Conservation (phyloP, 2,113 vertebrate species). For the Synchiropus splendidus region DNA sequence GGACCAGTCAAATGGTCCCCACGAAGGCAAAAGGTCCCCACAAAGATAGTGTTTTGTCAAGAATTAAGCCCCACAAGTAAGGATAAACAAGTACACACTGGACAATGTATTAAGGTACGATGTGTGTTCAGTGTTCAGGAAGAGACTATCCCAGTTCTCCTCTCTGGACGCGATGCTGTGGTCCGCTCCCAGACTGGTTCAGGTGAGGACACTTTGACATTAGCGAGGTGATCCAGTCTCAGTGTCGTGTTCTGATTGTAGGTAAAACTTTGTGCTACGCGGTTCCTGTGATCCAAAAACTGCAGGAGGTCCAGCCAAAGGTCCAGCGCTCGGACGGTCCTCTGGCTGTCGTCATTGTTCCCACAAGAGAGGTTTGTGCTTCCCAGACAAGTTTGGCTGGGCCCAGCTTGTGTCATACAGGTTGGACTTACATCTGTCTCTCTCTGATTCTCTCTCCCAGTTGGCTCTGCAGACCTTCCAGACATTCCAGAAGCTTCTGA, state of each 20-base stretch:
- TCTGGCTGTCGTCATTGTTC: constrained; percentile 83
- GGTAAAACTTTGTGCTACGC: constrained; percentile 93
- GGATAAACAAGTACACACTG: neutral
- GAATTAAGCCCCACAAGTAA: too few species aligned
- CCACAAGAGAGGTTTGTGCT: constrained; percentile 84
- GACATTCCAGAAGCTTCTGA: constrained; percentile 78
- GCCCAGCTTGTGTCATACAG: too few species aligned
- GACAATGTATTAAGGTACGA: too few species aligned
- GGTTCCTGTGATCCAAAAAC: constrained; percentile 82
- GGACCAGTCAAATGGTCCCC: too few species aligned
- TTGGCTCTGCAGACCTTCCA: constrained; percentile 87
- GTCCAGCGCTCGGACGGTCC: constrained; percentile 85
- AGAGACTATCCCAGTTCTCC: constrained; percentile 75
- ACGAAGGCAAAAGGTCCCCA: too few species aligned
- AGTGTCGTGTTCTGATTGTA: constrained; percentile 30
- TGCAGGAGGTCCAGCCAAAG: constrained; percentile 76
- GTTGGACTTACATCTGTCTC: too few species aligned
- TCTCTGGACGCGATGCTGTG: constrained; percentile 80
- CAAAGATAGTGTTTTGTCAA: too few species aligned
- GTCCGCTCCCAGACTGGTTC: constrained; percentile 94
- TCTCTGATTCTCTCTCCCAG: constrained; percentile 46
- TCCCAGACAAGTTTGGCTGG: too few species aligned
- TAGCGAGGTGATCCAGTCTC: neutral
- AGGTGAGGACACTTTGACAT: constrained; percentile 61
- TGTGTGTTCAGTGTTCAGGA: constrained; percentile 82